Percentiles rank a stretch among this genome's conserved stretches.
Evolutionary conservation across 2,113 vertebrate genomes (phyloP).

Genomic region (Tilapia sparmanii): DNA sequence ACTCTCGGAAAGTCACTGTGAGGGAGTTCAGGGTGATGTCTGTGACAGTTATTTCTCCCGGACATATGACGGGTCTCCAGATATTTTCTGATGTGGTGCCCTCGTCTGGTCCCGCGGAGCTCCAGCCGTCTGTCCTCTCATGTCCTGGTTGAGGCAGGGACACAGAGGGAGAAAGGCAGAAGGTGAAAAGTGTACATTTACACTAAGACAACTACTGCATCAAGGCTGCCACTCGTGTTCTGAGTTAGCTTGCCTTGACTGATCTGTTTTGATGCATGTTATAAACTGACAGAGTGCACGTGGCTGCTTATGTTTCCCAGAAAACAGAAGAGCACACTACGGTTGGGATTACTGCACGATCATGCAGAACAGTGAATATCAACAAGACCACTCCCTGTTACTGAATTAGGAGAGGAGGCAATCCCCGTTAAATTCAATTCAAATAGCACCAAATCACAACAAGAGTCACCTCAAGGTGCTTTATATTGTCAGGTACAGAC

Average conservation of each 20-base stretch:
- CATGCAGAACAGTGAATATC: background rate
- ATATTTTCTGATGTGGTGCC: background rate
- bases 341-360: background rate
- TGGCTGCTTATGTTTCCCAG: background rate
- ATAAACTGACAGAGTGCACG: background rate
- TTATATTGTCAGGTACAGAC: background rate
- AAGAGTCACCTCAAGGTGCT: background rate
- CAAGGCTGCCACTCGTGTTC: background rate
- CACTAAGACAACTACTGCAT: background rate
- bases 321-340: background rate
- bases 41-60: conserved; percentile 90
- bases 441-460: background rate
- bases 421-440: background rate
- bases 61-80: conserved; percentile 47
- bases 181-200: background rate
- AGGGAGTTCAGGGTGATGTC: conserved; percentile 96
- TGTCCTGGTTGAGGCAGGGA: conserved; percentile 29
- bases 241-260: background rate
- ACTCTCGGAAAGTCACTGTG: conserved; percentile 96
- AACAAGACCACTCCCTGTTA: background rate
- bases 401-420: background rate
- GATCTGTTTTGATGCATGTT: background rate
- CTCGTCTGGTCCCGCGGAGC: background rate
- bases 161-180: background rate
- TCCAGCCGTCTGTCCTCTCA: conserved; percentile 29